Base-by-base conservation (phyloP, 2,797 vertebrate genomes). In the Cryptoblepharus egeriae region DNA sequence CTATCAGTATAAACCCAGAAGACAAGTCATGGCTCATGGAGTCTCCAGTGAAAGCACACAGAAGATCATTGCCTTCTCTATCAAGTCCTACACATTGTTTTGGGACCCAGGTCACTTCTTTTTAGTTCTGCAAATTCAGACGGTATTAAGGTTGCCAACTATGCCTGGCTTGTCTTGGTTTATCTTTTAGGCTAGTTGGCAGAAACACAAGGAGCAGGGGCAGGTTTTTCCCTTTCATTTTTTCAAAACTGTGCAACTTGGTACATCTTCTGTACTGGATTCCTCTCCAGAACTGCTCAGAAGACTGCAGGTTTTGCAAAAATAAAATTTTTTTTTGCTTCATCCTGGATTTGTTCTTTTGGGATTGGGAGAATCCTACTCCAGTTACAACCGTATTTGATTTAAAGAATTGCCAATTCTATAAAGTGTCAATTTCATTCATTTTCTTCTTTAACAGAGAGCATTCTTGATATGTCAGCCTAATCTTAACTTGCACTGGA, bases 101-200 rank as follows among this genome's bases (percentile, higher is more conserved):
- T 84, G 35, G 5, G 67, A n/a, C 39, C 35, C 4, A 26, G 7
- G 24, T 39, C 22, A 55, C 67, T 35, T 55, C 52, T 30, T 22
- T 87, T 87, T 83, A 9, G 0, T 91, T 88, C 85, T 84, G 68
- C 75, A 63, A 77, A 67, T 84, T 73, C 84, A 55, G 57, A 75
- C 87, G 84, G 84, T 76, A 55, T 32, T 72, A 42, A 79, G 45
- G 7, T 81, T 64, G 75, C 80, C 83, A 12, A 3, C n/a, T 39
- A 11, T 3, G 35, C 11, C 16, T 26, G 35, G 35, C 20, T 4
- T 77, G 42, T 26, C 49, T 24, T n/a, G 32, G 3, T 39, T 77
- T 39, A 39, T 61, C 5, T 70, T 63, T 68, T 15, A 13, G 15
- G 2, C 42, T 28, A 37, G 26, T 39, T 58, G 28, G 5, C 67